phyloP scores from a whole-genome alignment of 2,888 invertebrate species.

The Drosophila ustulata region DNA sequence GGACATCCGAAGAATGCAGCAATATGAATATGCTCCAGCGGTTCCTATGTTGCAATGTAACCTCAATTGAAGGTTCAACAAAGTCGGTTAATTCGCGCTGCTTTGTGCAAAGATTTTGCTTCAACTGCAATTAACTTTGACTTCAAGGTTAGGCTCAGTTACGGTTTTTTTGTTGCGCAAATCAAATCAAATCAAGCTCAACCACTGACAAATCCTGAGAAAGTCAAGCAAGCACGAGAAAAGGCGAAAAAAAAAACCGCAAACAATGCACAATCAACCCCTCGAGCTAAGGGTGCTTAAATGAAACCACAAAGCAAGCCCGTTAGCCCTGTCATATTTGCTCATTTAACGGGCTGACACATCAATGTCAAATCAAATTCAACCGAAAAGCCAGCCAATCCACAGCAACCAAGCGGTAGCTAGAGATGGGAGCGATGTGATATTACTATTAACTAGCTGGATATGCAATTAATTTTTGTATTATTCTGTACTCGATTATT shows the following conservation, averaged over 20 bases:
- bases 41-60: slow-evolving; percentile 16
- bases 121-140: slow-evolving; percentile 67
- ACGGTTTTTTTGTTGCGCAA: slow-evolving; percentile 32
- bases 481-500: background rate
- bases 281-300: slow-evolving; percentile 47
- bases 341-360: slow-evolving; percentile 83
- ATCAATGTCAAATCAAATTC: slow-evolving; percentile 82
- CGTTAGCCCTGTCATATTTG: slow-evolving; percentile 73
- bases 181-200: slow-evolving; percentile 62
- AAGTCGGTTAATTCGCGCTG: slow-evolving; percentile 47
- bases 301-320: slow-evolving; percentile 59
- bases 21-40: slow-evolving; percentile 9
- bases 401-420: background rate
- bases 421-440: slow-evolving; percentile 18
- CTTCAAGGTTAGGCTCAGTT: slow-evolving; percentile 49
- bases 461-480: no score
- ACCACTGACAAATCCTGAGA: slow-evolving; percentile 78
- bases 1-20: slow-evolving; percentile 6
- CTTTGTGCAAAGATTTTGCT: slow-evolving; percentile 29
- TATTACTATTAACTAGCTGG: background rate
- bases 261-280: slow-evolving; percentile 72
- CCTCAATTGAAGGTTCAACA: slow-evolving; percentile 51
- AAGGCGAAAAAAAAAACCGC: background rate
- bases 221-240: slow-evolving; percentile 49
- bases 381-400: slow-evolving; percentile 41